Conservation (phyloP, 1,140 invertebrate species). For the Trachymyrmex septentrionalis region DNA sequence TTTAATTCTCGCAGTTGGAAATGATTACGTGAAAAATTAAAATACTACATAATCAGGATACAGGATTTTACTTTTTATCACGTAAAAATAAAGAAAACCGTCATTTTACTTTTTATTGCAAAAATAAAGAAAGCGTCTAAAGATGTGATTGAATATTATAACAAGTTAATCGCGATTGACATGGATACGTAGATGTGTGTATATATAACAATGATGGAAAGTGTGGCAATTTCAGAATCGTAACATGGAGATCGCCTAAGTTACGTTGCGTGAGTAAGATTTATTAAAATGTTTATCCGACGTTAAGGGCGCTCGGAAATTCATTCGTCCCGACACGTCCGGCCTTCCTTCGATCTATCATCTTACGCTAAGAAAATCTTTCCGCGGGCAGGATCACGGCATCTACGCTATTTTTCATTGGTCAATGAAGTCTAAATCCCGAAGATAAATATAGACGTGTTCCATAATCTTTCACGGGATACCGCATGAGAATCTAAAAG, state of each 20-base stretch:
- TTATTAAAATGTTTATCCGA: conserved; percentile 61
- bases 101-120: not conserved
- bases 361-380: conserved; percentile 54
- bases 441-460: conserved; percentile 48
- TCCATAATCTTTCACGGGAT: conserved; percentile 36
- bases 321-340: conserved; percentile 53
- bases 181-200: not conserved
- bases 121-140: not conserved
- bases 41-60: not conserved
- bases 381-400: conserved; percentile 31
- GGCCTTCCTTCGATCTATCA: conserved; percentile 48
- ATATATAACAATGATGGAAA: not conserved
- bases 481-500: conserved; percentile 27
- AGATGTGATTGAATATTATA: not conserved
- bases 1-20: not conserved
- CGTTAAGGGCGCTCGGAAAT: conserved; percentile 54
- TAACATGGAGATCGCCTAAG: conserved; percentile 11
- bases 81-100: not conserved
- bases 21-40: not conserved
- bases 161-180: not conserved
- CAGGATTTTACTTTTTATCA: not conserved
- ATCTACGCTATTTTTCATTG: conserved; percentile 51
- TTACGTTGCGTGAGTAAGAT: conserved; percentile 55
- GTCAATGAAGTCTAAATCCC: conserved; percentile 57
- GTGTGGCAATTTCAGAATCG: conserved; percentile 29